Conservation (phyloP, 2,888 invertebrate species). For the Desoria tigrina region DNA sequence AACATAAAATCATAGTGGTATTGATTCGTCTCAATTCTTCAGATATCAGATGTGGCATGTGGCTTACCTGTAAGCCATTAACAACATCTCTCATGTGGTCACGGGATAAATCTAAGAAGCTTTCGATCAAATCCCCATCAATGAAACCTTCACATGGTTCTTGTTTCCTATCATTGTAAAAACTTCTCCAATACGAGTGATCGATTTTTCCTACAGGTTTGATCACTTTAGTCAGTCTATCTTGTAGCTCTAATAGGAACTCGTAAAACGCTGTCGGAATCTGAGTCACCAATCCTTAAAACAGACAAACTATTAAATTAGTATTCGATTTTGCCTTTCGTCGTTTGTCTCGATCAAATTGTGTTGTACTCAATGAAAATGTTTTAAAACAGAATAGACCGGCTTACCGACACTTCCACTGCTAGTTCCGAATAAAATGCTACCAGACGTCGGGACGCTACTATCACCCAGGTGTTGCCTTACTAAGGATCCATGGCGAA, state of each 20-base stretch:
- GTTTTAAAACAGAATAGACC: too few species aligned
- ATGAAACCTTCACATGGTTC: constrained; percentile 92
- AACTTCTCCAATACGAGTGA: constrained; percentile 86
- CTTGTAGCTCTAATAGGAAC: constrained; percentile 81
- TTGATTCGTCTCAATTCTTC: too few species aligned
- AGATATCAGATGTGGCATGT: too few species aligned
- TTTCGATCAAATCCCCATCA: constrained; percentile 96
- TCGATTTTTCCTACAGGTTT: constrained; percentile 95
- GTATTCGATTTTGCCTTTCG: too few species aligned
- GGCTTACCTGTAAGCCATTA: constrained; percentile 74
- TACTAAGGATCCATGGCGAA: constrained; percentile 88
- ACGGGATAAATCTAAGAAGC: constrained; percentile 84
- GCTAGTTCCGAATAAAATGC: constrained; percentile 80
- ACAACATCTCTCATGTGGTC: constrained; percentile 90
- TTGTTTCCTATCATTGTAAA: constrained; percentile 84
- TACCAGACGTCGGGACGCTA: constrained; percentile 78
- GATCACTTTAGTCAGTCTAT: constrained; percentile 79
- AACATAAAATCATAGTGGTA: constrained; percentile 1
- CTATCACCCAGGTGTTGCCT: constrained; percentile 90
- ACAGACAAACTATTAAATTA: too few species aligned
- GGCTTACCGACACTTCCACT: constrained; percentile 72
- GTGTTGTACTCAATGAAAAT: too few species aligned
- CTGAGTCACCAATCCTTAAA: constrained; percentile 83
- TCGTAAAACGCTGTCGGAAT: constrained; percentile 84
- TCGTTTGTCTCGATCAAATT: too few species aligned